Evolutionary conservation across 2,797 vertebrate genomes (phyloP).

Genomic region (Phalloptychus januarius): DNA sequence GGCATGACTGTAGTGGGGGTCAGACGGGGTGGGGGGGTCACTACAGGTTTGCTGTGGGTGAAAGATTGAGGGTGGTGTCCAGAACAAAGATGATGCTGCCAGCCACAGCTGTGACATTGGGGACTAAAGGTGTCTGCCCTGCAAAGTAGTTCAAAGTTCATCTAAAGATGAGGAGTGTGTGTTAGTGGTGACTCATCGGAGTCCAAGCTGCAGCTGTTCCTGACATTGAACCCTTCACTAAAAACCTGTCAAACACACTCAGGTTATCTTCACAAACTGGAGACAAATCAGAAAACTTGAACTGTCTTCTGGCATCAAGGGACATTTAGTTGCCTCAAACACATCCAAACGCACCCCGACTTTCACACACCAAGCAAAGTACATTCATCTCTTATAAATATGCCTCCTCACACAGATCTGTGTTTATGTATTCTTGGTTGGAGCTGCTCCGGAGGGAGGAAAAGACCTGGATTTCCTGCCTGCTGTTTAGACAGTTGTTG

Average conservation of each 20-base stretch:
- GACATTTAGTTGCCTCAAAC: conserved; percentile 32
- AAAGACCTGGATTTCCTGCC: conserved; percentile 53
- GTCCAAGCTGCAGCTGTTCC: conserved; percentile 82
- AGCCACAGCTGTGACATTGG: conserved; percentile 83
- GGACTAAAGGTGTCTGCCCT: conserved; percentile 89
- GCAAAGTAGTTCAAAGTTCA: conserved; percentile 89
- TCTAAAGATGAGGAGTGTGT: conserved; percentile 82
- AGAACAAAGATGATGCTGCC: conserved; percentile 87
- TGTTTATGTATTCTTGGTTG: conserved; percentile 65
- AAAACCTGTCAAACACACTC: background rate
- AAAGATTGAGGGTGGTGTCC: conserved; percentile 55
- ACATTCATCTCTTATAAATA: conserved; percentile 75
- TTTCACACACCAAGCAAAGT: conserved; percentile 45
- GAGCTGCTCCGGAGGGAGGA: conserved; percentile 44
- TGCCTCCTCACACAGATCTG: conserved; percentile 74
- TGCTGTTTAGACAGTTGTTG: conserved; percentile 82
- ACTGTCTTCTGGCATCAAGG: conserved; percentile 13
- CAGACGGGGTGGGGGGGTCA: conserved; percentile 28
- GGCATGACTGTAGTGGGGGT: background rate
- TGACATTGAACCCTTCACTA: conserved; percentile 5
- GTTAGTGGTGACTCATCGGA: conserved; percentile 77
- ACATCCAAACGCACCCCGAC: conserved; percentile 33
- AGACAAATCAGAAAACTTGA: conserved; percentile 25
- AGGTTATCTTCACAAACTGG: conserved; percentile 31
- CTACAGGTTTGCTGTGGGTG: conserved; percentile 33